Conservation (phyloP, 2,888 invertebrate genomes). For the Nebria brevicollis region DNA sequence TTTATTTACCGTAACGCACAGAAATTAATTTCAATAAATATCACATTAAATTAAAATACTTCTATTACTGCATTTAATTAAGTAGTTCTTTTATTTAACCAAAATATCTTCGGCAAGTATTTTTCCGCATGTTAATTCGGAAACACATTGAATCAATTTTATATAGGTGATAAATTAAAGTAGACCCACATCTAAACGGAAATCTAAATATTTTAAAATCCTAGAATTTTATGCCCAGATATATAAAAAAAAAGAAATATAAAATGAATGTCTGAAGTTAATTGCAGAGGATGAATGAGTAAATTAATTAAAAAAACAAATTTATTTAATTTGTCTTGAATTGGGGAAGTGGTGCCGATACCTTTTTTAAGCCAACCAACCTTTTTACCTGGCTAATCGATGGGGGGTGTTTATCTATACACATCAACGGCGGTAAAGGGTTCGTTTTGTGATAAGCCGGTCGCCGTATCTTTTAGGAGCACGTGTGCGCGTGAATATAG, state of each 20-base stretch:
- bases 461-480: background rate
- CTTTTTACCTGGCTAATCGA: constrained; percentile 15
- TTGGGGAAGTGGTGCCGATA: background rate
- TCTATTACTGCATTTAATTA: too few species aligned
- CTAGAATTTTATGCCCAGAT: too few species aligned
- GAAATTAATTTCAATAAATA: too few species aligned
- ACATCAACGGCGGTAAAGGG: constrained; percentile 12
- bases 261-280: background rate
- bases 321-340: background rate
- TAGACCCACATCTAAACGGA: too few species aligned
- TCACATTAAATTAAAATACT: too few species aligned
- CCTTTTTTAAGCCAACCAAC: background rate
- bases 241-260: too few species aligned
- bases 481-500: background rate
- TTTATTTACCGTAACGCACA: too few species aligned
- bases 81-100: too few species aligned
- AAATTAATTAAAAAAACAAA: background rate
- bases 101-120: too few species aligned
- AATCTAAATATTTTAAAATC: background rate
- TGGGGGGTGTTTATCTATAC: constrained; percentile 17
- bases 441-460: constrained; percentile 11
- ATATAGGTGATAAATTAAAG: too few species aligned
- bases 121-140: too few species aligned
- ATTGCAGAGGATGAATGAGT: background rate
- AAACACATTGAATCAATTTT: too few species aligned